Evolutionary conservation across 2,888 invertebrate genomes (phyloP).

Genomic region (Drosophila parthenogenetica): DNA sequence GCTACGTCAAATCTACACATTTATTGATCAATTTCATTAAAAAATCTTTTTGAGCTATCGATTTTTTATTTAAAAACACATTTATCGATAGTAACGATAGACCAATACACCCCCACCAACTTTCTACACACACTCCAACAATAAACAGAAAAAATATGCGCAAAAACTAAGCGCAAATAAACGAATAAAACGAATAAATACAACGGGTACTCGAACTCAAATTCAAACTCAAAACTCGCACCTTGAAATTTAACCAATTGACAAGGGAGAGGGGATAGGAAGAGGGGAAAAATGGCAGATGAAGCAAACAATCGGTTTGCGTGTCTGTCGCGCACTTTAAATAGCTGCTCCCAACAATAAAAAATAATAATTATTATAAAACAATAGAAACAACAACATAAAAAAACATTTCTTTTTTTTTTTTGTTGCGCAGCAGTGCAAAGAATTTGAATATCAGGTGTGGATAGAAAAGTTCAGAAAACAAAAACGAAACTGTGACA

Average conservation of each 20-base stretch:
- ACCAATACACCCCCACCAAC: conserved; percentile 1
- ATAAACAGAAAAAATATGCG: background rate
- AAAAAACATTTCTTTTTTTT: conserved; percentile 2
- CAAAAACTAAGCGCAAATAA: conserved; percentile 11
- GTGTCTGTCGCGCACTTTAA: conserved; percentile 49
- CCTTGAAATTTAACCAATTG: conserved; percentile 43
- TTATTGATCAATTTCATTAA: too few species aligned
- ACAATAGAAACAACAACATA: conserved; percentile 2
- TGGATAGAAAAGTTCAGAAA: conserved; percentile 36
- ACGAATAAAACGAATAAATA: conserved; percentile 8
- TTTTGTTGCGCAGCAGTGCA: background rate
- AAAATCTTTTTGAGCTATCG: too few species aligned
- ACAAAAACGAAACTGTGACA: conserved; percentile 32
- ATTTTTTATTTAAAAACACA: too few species aligned
- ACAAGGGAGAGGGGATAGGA: background rate
- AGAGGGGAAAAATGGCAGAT: background rate
- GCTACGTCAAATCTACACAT: too few species aligned
- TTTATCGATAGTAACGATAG: conserved; percentile 18
- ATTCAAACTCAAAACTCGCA: conserved; percentile 22
- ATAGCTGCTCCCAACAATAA: conserved; percentile 37
- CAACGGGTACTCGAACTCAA: conserved; percentile 19
- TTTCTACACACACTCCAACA: conserved; percentile 25
- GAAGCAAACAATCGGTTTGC: conserved; percentile 49
- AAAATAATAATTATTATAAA: conserved; percentile 18
- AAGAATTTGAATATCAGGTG: conserved; percentile 45